Conservation (phyloP, 2,888 invertebrate genomes). For the Ophion ventricosus region DNA sequence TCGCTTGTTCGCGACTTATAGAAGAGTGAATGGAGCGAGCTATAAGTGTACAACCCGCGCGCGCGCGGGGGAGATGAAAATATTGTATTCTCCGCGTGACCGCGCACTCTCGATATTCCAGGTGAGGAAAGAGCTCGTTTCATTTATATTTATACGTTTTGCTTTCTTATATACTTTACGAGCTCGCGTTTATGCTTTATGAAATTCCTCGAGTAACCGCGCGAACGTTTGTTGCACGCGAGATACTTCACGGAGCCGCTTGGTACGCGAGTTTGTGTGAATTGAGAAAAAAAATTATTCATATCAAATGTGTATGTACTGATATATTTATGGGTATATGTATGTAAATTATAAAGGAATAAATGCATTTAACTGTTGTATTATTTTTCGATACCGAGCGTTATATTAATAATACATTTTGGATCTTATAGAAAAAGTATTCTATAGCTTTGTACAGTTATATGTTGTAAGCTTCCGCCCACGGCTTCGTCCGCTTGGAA, state of each 20-base stretch:
- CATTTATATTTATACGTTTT: neutral
- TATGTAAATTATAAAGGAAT: too few species aligned
- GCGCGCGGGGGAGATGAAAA: conserved; percentile 17
- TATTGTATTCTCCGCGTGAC: conserved; percentile 38
- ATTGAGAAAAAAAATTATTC: neutral
- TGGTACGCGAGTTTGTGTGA: conserved; percentile 14
- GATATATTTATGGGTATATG: too few species aligned
- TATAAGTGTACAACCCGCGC: conserved; percentile 9
- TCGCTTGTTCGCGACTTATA: neutral
- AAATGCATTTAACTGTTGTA: too few species aligned
- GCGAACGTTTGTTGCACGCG: conserved; percentile 15
- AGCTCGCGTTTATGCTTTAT: conserved; percentile 54
- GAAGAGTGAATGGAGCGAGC: conserved; percentile 41
- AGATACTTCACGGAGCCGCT: neutral
- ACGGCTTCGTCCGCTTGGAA: too few species aligned
- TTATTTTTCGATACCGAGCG: too few species aligned
- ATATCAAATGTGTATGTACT: neutral
- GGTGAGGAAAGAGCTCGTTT: conserved; percentile 32
- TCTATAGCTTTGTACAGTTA: too few species aligned
- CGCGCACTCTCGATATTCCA: conserved; percentile 27
- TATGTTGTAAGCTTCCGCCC: too few species aligned
- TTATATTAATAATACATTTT: too few species aligned
- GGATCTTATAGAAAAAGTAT: too few species aligned
- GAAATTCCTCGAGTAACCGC: conserved; percentile 56
- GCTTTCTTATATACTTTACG: conserved; percentile 56